phyloP scores from a whole-genome alignment of 1,140 invertebrate genomes.

The Megalopta genalis region DNA sequence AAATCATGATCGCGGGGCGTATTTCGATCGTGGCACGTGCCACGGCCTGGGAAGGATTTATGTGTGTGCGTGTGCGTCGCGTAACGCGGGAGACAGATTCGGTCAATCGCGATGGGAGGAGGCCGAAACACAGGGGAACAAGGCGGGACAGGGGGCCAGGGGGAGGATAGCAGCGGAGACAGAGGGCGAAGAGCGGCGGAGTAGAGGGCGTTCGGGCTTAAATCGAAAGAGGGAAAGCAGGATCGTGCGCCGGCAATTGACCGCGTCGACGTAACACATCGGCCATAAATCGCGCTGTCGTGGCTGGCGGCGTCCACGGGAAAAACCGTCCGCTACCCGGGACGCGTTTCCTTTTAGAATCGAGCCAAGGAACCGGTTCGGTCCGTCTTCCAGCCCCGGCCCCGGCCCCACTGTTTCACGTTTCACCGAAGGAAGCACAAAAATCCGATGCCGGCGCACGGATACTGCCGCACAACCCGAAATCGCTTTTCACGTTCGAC shows the following conservation, averaged over 20 bases:
- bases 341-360: conserved; percentile 1
- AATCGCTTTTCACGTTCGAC: background rate
- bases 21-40: conserved; percentile 60
- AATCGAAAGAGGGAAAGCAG: conserved; percentile 51
- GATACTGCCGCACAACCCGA: background rate
- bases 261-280: conserved; percentile 50
- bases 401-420: background rate
- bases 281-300: conserved; percentile 48
- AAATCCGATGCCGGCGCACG: background rate
- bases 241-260: conserved; percentile 53
- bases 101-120: conserved; percentile 45
- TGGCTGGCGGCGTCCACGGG: background rate
- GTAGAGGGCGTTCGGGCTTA: conserved; percentile 19
- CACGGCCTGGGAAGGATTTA: conserved; percentile 48
- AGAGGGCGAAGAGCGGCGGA: no score
- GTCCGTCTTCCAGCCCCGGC: no score
- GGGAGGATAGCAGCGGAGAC: no score
- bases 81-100: conserved; percentile 54
- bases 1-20: conserved; percentile 42
- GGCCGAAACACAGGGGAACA: conserved; percentile 21
- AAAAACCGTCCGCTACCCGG: conserved; percentile 22
- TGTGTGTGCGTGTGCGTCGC: conserved; percentile 40
- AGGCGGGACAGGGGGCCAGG: no score
- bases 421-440: background rate
- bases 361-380: background rate